These are phyloP conservation scores for Semaprochilodus insignis DNA, from an alignment of 2,797 vertebrate species.

Conservation along the genomic window DNA sequence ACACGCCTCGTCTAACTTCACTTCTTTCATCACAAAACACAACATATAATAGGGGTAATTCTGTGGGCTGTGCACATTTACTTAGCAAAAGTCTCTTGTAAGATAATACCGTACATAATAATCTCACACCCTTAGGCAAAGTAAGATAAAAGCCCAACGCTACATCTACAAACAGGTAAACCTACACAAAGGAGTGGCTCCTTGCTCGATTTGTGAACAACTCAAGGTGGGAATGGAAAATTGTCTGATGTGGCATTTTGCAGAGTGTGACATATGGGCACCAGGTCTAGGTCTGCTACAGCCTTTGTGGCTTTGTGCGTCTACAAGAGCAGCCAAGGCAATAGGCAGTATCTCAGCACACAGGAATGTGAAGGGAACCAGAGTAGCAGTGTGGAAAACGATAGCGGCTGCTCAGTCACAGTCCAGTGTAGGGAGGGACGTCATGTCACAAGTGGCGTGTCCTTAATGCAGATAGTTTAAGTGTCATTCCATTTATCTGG, in stretches of 20 bases:
- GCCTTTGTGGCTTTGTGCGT: background rate
- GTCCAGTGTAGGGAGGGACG: background rate
- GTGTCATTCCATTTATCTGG: background rate
- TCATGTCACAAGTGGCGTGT: background rate
- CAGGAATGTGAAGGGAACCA: slow-evolving; percentile 19
- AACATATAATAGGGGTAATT: background rate
- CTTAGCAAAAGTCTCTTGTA: background rate
- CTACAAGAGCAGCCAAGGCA: background rate
- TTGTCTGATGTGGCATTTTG: background rate
- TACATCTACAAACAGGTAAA: too few species aligned
- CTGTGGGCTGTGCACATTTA: background rate
- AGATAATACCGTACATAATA: background rate
- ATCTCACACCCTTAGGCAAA: background rate
- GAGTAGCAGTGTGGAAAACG: slow-evolving; percentile 21
- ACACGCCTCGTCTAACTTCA: slow-evolving; percentile 3
- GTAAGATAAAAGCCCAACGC: background rate
- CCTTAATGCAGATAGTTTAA: background rate
- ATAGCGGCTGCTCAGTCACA: slow-evolving; percentile 1
- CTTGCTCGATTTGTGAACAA: background rate
- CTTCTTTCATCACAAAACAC: background rate
- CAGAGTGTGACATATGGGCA: background rate
- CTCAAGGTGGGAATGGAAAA: background rate
- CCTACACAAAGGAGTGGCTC: background rate
- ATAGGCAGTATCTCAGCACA: slow-evolving; percentile 7
- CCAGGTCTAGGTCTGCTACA: background rate